Percentiles rank a stretch among this genome's conserved stretches.
phyloP scores from a whole-genome alignment of 2,113 vertebrate genomes.

The Bambusicola thoracicus region DNA sequence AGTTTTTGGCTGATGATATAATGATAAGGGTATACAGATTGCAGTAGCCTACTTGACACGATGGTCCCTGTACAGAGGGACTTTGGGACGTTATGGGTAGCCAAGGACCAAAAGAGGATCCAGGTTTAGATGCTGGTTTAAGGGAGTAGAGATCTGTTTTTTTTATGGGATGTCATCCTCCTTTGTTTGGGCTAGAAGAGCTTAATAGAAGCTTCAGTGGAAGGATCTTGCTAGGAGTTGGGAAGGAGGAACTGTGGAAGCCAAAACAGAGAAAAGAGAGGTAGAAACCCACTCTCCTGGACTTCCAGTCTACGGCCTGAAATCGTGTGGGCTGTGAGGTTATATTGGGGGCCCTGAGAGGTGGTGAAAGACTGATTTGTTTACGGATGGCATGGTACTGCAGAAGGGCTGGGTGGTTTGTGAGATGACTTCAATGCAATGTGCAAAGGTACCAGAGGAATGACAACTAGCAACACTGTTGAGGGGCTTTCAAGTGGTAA shows the following conservation, averaged over 20 bases:
- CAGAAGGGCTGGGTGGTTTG: background rate
- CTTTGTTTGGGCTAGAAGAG: background rate
- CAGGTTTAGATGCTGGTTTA: background rate
- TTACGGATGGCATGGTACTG: background rate
- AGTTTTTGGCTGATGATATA: background rate
- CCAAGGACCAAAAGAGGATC: background rate
- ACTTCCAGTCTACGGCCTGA: background rate
- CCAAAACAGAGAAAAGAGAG: background rate
- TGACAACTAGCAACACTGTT: background rate
- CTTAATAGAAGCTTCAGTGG: no score
- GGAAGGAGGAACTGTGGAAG: background rate
- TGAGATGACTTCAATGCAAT: background rate
- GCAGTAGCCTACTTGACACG: background rate
- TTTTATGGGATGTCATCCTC: background rate
- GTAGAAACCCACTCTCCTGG: background rate
- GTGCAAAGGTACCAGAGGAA: background rate
- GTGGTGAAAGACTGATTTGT: background rate
- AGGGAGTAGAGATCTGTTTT: background rate
- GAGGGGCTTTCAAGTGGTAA: background rate
- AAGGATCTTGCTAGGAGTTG: background rate
- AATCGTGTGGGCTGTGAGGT: background rate
- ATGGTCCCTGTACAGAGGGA: background rate
- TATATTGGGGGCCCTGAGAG: background rate
- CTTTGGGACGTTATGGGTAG: background rate
- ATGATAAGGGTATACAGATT: background rate